These are phyloP conservation scores for Drosophila orena DNA, from an alignment of 1,140 invertebrate species.

Conservation along the genomic window DNA sequence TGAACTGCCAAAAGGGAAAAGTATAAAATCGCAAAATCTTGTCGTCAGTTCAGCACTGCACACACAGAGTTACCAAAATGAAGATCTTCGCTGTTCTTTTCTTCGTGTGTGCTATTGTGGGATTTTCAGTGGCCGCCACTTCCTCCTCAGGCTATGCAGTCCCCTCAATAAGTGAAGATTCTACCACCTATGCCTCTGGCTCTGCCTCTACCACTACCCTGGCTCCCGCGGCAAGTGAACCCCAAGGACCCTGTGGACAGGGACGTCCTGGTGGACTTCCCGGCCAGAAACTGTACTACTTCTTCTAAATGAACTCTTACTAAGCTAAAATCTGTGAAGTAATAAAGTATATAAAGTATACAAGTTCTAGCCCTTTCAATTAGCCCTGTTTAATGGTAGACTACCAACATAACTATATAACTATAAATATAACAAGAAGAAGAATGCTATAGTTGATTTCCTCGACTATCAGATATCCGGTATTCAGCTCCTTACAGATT, in stretches of 20 bases:
- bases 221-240: background rate
- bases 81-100: constrained; percentile 4
- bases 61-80: background rate
- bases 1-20: background rate
- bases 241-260: background rate
- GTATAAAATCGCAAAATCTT: background rate
- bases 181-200: too few species aligned
- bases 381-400: too few species aligned
- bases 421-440: too few species aligned
- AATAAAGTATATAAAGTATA: background rate
- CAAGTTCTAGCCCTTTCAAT: background rate
- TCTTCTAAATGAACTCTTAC: background rate
- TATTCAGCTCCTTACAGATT: too few species aligned
- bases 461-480: too few species aligned
- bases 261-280: background rate
- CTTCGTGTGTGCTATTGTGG: background rate
- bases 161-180: too few species aligned
- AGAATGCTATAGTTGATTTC: too few species aligned
- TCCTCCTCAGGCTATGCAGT: too few species aligned
- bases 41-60: background rate
- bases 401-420: too few species aligned
- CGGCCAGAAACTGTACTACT: constrained; percentile 1
- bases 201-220: background rate
- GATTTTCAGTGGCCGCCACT: background rate
- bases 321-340: background rate